Conservation (phyloP, 2,888 invertebrate species). For the Selenia dentaria region DNA sequence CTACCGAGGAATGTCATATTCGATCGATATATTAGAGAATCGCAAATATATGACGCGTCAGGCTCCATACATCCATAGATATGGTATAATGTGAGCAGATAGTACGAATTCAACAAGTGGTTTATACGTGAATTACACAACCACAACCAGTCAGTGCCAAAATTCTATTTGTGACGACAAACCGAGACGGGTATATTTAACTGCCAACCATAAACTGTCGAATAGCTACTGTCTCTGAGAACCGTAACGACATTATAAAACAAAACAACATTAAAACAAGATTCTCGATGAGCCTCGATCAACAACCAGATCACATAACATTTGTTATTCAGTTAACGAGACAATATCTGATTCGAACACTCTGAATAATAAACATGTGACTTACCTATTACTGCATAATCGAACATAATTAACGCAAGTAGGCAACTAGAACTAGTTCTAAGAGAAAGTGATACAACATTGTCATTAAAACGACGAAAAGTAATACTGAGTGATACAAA, state of each 20-base stretch:
- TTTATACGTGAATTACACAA: slow-evolving; percentile 82
- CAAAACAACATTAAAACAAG: slow-evolving; percentile 39
- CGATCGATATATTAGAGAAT: slow-evolving; percentile 16
- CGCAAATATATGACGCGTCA: slow-evolving; percentile 25
- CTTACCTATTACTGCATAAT: slow-evolving; percentile 3
- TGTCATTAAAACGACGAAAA: too few species aligned
- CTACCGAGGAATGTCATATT: slow-evolving; percentile 15
- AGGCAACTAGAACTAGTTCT: too few species aligned
- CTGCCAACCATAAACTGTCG: slow-evolving; percentile 81
- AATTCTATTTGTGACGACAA: slow-evolving; percentile 83
- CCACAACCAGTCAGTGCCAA: slow-evolving; percentile 81
- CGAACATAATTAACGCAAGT: too few species aligned
- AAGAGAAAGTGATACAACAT: too few species aligned
- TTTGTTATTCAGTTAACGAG: slow-evolving; percentile 14
- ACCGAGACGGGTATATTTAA: slow-evolving; percentile 83
- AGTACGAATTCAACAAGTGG: slow-evolving; percentile 74
- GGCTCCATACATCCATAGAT: slow-evolving; percentile 28
- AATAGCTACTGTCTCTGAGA: slow-evolving; percentile 69
- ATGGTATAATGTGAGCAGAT: slow-evolving; percentile 58
- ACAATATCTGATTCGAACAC: slow-evolving; percentile 17
- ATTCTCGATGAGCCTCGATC: slow-evolving; percentile 27
- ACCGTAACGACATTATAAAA: slow-evolving; percentile 51
- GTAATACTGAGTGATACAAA: too few species aligned
- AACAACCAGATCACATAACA: slow-evolving; percentile 24
- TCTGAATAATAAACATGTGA: slow-evolving; percentile 7